These are phyloP conservation scores for Himalopsyche anomala DNA, from an alignment of 2,888 invertebrate species.

Conservation along the genomic window DNA sequence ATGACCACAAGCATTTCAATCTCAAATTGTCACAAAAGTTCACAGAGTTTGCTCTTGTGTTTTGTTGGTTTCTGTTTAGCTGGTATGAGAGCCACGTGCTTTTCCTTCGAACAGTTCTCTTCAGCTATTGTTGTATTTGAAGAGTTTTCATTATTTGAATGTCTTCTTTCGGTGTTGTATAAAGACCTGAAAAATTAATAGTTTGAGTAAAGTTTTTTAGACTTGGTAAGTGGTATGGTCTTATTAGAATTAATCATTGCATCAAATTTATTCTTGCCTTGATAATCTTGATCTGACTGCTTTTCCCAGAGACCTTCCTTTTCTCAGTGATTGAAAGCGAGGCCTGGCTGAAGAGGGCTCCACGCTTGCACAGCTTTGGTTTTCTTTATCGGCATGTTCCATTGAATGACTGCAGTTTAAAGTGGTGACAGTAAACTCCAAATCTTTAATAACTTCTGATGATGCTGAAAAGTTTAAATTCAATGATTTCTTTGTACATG, in stretches of 20 bases:
- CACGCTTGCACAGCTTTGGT: constrained; percentile 69
- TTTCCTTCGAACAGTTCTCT: constrained; percentile 63
- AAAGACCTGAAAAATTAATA: constrained; percentile 71
- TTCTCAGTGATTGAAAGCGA: constrained; percentile 72
- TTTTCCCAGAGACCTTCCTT: constrained; percentile 71
- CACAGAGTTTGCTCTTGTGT: constrained; percentile 74
- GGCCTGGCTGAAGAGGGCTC: constrained; percentile 68
- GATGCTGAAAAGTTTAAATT: constrained; percentile 76
- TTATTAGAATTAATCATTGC: background rate
- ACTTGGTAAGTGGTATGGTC: too few species aligned
- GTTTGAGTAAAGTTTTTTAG: background rate
- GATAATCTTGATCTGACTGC: constrained; percentile 73
- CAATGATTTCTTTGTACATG: background rate
- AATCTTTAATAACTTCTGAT: constrained; percentile 88
- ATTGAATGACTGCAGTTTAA: constrained; percentile 82
- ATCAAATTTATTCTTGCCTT: constrained; percentile 69
- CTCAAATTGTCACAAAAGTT: constrained; percentile 76
- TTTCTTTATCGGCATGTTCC: constrained; percentile 71
- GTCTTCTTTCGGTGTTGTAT: constrained; percentile 68
- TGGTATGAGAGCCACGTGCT: constrained; percentile 67
- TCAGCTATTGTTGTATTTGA: constrained; percentile 63
- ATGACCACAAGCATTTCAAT: constrained; percentile 65
- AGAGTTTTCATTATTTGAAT: constrained; percentile 62
- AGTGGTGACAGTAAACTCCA: constrained; percentile 92
- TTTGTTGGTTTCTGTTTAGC: constrained; percentile 67